Percentiles rank a stretch among this genome's conserved stretches.
Conservation (phyloP, 2,113 vertebrate species). For the Opisthocomus hoazin region DNA sequence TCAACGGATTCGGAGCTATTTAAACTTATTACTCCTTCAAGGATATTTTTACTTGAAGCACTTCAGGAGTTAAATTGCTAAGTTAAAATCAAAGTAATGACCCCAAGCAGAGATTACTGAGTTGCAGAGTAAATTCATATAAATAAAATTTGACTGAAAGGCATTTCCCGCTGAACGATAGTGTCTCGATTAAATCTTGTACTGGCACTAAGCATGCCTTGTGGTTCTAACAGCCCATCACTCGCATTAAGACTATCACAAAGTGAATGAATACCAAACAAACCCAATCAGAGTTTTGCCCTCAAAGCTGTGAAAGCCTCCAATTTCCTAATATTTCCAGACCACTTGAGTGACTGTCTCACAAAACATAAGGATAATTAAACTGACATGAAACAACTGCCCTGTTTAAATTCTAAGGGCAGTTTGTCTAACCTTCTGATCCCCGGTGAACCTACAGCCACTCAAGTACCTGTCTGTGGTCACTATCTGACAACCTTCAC, state of each 20-base stretch:
- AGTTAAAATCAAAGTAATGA: conserved; percentile 77
- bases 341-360: conserved; percentile 60
- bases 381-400: conserved; percentile 71
- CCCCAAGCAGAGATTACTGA: conserved; percentile 71
- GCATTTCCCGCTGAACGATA: conserved; percentile 70
- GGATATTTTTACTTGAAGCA: conserved; percentile 71
- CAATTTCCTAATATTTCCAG: conserved; percentile 57
- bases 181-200: conserved; percentile 68
- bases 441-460: conserved; percentile 62
- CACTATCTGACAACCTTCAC: conserved; percentile 67
- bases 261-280: conserved; percentile 67
- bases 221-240: conserved; percentile 57
- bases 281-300: conserved; percentile 65
- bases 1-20: conserved; percentile 64
- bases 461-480: conserved; percentile 70
- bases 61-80: conserved; percentile 70
- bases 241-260: conserved; percentile 54
- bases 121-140: conserved; percentile 70
- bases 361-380: conserved; percentile 75
- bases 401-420: conserved; percentile 66
- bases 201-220: conserved; percentile 52
- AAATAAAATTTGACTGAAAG: conserved; percentile 69
- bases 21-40: conserved; percentile 70
- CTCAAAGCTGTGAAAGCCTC: conserved; percentile 50
- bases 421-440: conserved; percentile 87